Base-by-base conservation (phyloP, 1,140 invertebrate genomes). In the Achroia grisella region DNA sequence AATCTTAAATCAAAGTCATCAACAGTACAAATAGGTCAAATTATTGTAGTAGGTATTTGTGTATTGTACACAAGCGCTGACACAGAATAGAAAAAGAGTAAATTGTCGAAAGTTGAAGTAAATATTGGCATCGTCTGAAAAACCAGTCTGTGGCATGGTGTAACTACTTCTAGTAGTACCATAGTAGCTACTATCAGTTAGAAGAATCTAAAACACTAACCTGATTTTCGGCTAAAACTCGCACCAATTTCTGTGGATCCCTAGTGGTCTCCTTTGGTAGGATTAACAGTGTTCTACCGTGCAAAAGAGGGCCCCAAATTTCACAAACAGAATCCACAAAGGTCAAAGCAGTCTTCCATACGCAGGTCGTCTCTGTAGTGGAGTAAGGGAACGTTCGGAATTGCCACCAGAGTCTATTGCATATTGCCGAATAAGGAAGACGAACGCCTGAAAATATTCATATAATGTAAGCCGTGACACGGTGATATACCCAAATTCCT, bases 251-350 rank as follows among this genome's bases (percentile, higher is more conserved):
- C 63, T 94, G 90, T 0, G 94, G 93, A 80, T 95, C 91, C 64
- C 90, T 91, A 0, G 93, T 94, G 0, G 91, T 76, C 1, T 88
- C 80, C 60, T 91, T 92, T 0, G 92, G 89, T 4, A 96, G 87
- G 2, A 96, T 89, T 1, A 95, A 62, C 10, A 96, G 65, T 0
- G 91, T 70, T 32, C 89, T 79, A 1, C 89, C 92, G 49, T 91
- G 90, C n/a, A 96, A 71, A 13, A 96, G 66, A 0, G 94, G 92
- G 0, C 91, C 93, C 92, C 95, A 96, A 39, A 97, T 91, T 86
- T 97, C 95, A 1, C 91, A 89, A 0, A 95, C 90, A 0, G 94
- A 95, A 71, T 97, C 95, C 0, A 96, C 94, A 64, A 97, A 97
- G 0, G 94, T 96, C 0, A 97, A 68, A 0, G 94, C 93, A 0